Conservation (phyloP, 1,140 invertebrate genomes). For the Drosophila varians region DNA sequence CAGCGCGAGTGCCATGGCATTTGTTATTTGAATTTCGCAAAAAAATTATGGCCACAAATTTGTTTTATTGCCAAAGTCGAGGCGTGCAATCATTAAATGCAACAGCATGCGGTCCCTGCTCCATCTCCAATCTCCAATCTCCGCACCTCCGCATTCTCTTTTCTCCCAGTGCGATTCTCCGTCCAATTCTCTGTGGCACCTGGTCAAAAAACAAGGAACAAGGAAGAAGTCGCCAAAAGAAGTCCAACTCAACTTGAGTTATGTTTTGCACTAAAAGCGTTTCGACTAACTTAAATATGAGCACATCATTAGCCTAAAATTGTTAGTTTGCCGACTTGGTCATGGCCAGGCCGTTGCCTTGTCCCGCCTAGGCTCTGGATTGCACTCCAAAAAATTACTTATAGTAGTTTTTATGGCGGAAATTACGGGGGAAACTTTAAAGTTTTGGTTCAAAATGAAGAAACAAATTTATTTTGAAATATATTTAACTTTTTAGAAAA, state of each 20-base stretch:
- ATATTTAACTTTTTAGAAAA: no score
- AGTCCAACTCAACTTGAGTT: conserved; percentile 56
- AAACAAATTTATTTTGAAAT: no score
- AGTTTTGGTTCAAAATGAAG: no score
- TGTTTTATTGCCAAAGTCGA: conserved; percentile 82
- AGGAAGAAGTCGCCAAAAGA: background rate
- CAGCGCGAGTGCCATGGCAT: conserved; percentile 44
- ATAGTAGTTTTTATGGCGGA: background rate
- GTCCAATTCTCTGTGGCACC: conserved; percentile 2
- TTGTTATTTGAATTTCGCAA: conserved; percentile 81
- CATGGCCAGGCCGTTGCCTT: conserved; percentile 26
- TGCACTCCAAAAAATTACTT: conserved; percentile 2
- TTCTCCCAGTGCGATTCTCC: background rate
- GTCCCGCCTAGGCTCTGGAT: conserved; percentile 12
- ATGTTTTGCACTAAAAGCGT: conserved; percentile 77
- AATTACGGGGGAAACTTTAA: no score
- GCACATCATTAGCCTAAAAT: conserved; percentile 82
- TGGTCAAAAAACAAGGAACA: background rate
- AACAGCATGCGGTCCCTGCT: conserved; percentile 72
- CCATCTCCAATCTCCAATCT: no score
- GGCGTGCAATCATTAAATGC: conserved; percentile 82
- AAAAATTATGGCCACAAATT: conserved; percentile 82
- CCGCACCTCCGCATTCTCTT: background rate
- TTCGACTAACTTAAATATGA: conserved; percentile 82
- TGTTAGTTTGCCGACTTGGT: conserved; percentile 69